Evolutionary conservation across 2,113 vertebrate species (phyloP).

Genomic region (Raphicerus campestris): DNA sequence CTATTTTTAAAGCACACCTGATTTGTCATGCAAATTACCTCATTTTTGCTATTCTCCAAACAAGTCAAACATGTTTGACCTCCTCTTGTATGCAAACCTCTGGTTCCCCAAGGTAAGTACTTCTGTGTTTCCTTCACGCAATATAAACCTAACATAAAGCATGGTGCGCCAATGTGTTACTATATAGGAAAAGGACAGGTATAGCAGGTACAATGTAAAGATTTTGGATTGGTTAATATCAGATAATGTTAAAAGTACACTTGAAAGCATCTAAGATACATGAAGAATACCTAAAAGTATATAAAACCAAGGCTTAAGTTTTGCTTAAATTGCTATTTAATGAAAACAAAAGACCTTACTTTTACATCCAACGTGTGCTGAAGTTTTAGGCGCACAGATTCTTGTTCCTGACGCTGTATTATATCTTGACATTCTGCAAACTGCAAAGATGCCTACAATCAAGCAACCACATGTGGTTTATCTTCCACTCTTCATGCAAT

Average conservation of each 20-base stretch:
- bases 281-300: neutral
- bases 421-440: constrained; percentile 89
- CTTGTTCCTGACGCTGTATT: constrained; percentile 88
- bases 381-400: constrained; percentile 83
- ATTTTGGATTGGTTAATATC: neutral
- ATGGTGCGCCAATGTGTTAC: neutral
- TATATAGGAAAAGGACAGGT: neutral
- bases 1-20: neutral
- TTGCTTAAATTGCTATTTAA: neutral
- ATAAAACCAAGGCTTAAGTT: neutral
- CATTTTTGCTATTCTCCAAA: neutral
- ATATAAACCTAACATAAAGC: neutral
- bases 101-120: neutral
- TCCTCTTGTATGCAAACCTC: neutral
- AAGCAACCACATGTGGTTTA: constrained; percentile 54
- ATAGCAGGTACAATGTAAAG: neutral
- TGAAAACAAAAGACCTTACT: constrained; percentile 70
- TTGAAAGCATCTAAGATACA: neutral
- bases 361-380: constrained; percentile 86
- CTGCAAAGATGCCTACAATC: constrained; percentile 84
- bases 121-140: neutral
- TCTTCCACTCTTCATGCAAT: neutral
- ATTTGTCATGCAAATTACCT: neutral
- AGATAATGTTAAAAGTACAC: neutral
- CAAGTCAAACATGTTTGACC: neutral